A percentile compares a stretch with the other conserved stretches of the same genome.
These are phyloP conservation scores for Nasua narica DNA, from an alignment of 2,797 vertebrate genomes.

Conservation along the genomic window DNA sequence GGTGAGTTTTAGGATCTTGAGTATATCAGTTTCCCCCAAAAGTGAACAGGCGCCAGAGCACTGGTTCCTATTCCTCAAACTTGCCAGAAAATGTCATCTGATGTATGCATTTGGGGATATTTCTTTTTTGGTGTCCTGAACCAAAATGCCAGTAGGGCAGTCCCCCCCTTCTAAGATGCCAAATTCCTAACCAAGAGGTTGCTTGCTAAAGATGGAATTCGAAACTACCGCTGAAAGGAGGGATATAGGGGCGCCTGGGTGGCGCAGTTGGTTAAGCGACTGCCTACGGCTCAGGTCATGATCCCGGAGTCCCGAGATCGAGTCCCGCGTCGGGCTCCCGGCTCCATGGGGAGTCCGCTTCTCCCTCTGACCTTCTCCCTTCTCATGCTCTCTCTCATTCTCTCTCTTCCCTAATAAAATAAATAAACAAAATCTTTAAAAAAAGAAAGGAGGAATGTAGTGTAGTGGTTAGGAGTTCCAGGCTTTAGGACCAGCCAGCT, in stretches of 20 bases:
- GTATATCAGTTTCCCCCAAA: neutral
- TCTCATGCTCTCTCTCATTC: too few relatives aligned
- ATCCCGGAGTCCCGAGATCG: too few relatives aligned
- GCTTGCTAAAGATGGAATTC: neutral
- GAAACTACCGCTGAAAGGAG: neutral
- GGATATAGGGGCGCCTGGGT: too few relatives aligned
- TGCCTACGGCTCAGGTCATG: too few relatives aligned
- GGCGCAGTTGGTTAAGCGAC: too few relatives aligned
- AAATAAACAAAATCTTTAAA: too few relatives aligned
- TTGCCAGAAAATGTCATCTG: constrained; percentile 16
- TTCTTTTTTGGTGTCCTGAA: constrained; percentile 4
- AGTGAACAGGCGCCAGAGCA: neutral
- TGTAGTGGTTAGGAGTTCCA: neutral
- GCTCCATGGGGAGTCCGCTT: too few relatives aligned
- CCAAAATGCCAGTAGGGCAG: neutral
- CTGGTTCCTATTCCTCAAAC: neutral
- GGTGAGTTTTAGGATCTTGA: neutral
- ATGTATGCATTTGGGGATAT: neutral
- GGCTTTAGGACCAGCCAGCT: neutral
- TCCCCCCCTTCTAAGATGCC: neutral
- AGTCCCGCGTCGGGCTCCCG: too few relatives aligned
- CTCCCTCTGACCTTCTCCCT: too few relatives aligned
- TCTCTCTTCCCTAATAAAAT: too few relatives aligned
- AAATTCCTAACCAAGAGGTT: neutral
- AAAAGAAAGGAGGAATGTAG: neutral